A percentile compares a stretch with the other conserved stretches of the same genome.
These are phyloP conservation scores for Neria commutata DNA, from an alignment of 2,888 invertebrate genomes.

Conservation along the genomic window DNA sequence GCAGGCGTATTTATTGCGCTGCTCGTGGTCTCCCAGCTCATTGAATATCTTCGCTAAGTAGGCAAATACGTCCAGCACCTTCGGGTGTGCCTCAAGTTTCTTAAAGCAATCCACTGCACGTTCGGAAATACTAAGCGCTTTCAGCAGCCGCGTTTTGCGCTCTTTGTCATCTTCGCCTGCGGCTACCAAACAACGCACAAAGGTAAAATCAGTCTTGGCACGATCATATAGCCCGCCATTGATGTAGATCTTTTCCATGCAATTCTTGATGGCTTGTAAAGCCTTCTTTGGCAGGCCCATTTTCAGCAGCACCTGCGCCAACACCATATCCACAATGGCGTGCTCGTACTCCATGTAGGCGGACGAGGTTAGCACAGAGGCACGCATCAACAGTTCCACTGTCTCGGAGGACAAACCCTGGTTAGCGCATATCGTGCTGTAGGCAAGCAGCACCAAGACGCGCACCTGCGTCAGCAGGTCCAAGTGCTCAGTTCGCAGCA, in stretches of 20 bases:
- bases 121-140: constrained; percentile 65
- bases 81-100: constrained; percentile 76
- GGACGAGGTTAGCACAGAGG: constrained; percentile 74
- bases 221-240: constrained; percentile 84
- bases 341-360: constrained; percentile 80
- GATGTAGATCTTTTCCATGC: constrained; percentile 74
- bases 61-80: constrained; percentile 69
- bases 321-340: constrained; percentile 76
- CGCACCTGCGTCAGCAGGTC: constrained; percentile 65
- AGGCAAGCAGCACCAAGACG: constrained; percentile 73
- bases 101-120: constrained; percentile 74
- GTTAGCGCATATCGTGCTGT: constrained; percentile 67
- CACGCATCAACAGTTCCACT: constrained; percentile 69
- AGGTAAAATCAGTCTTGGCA: constrained; percentile 76
- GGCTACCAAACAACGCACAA: constrained; percentile 79
- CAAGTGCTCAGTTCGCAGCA: constrained; percentile 50
- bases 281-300: constrained; percentile 81
- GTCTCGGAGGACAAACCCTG: constrained; percentile 65
- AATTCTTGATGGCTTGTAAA: constrained; percentile 71
- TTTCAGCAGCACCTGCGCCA: constrained; percentile 75
- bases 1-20: constrained; percentile 82
- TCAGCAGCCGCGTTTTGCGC: constrained; percentile 41
- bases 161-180: constrained; percentile 58
- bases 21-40: constrained; percentile 71
- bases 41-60: constrained; percentile 74